These are phyloP conservation scores for Drosophila anomalata DNA, from an alignment of 2,888 invertebrate species.

Conservation along the genomic window DNA sequence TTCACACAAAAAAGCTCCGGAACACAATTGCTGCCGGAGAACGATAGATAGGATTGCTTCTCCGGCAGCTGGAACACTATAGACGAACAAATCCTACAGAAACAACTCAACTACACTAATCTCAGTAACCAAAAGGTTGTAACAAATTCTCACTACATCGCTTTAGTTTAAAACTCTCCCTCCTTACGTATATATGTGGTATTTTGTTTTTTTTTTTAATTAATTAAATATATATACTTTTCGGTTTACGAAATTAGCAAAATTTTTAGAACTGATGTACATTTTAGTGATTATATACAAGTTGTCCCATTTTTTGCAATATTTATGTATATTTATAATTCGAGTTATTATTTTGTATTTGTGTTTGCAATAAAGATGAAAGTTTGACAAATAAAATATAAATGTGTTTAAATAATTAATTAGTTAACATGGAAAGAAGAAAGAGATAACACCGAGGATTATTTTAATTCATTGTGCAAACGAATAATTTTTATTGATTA, in stretches of 20 bases:
- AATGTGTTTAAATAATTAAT: too few relatives aligned
- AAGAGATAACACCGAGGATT: not conserved
- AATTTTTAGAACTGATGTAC: slow-evolving; percentile 73
- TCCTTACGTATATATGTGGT: slow-evolving; percentile 34
- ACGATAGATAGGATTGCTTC: slow-evolving; percentile 8
- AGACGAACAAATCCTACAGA: slow-evolving; percentile 55
- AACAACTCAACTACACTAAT: slow-evolving; percentile 19
- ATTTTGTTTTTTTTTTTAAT: slow-evolving; percentile 10
- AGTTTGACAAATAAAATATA: slow-evolving; percentile 21
- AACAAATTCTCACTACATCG: slow-evolving; percentile 56
- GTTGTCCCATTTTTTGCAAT: slow-evolving; percentile 69
- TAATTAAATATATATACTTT: slow-evolving; percentile 11
- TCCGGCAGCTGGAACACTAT: slow-evolving; percentile 15
- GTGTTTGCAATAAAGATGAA: slow-evolving; percentile 35
- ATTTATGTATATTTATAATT: slow-evolving; percentile 40
- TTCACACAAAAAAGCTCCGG: slow-evolving; percentile 37
- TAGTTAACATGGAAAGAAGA: too few relatives aligned
- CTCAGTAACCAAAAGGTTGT: slow-evolving; percentile 63
- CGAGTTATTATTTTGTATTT: slow-evolving; percentile 25
- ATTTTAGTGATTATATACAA: slow-evolving; percentile 36
- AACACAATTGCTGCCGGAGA: slow-evolving; percentile 27
- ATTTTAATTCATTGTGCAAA: slow-evolving; percentile 66
- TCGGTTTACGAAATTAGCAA: slow-evolving; percentile 54
- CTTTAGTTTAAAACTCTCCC: slow-evolving; percentile 53
- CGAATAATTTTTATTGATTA: slow-evolving; percentile 78